Base-by-base conservation (phyloP, 2,888 invertebrate genomes). In the Abrostola triplasia region DNA sequence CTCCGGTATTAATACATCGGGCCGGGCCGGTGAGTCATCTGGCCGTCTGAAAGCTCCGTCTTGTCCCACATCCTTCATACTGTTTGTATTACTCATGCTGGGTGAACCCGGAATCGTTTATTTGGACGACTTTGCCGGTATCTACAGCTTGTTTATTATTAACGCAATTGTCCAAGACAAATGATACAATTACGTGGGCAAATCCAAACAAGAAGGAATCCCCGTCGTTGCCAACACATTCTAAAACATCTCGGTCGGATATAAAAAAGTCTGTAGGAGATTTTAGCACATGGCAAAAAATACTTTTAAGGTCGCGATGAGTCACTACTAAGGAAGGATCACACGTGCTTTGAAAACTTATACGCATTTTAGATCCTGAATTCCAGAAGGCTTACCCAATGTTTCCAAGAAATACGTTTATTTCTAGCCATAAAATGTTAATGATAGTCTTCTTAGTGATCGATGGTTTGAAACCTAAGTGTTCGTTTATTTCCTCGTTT, bases 51-150 rank as follows among this genome's bases (percentile, higher is more conserved):
- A 91, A 90, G 90, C 90, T 89, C 85, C 90, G 90, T 88, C 91
- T 92, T 93, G 92, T 92, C 90, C 94, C 90, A 93, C 89, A 93
- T 94, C 93, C 92, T 91, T 88, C 90, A 90, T 90, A 87, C 88
- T 88, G 83, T 84, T 86, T 80, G 88, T 83, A 91, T 94, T 93
- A 94, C 91, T 93, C 94, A 94, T 86, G 84, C 85, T 84, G 85
- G 86, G 88, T 82, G 88, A 92, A 93, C 92, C 93, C 93, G 93
- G 92, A 93, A 93, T 92, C 82, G 82, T 83, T 87, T 88, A 86
- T 82, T 71, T 80, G 68, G 79, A 72, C 60, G 82, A 80, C 81
- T 77, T 73, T 73, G 78, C 77, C 71, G 74, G 80, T 75, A 81
- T 83, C 78, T 83, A 79, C 73, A 65, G 66, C 72, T 67, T 68